A percentile compares a stretch with the other conserved stretches of the same genome.
Evolutionary conservation across 2,888 invertebrate genomes (phyloP).

Genomic region (Sphinx pinastri): DNA sequence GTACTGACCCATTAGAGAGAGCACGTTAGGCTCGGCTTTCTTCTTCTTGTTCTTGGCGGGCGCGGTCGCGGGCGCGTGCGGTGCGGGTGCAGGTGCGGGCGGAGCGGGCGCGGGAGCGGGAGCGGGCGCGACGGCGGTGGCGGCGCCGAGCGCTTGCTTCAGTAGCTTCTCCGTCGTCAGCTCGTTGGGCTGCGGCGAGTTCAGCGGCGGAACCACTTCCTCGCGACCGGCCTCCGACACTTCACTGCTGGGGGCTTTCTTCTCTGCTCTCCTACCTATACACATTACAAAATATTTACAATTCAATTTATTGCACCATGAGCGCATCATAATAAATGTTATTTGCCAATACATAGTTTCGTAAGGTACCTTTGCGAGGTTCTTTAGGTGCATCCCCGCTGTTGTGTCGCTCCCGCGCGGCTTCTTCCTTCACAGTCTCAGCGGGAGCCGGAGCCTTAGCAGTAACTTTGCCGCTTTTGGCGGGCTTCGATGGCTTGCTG

Average conservation of each 20-base stretch:
- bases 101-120: constrained; percentile 37
- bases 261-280: constrained; percentile 68
- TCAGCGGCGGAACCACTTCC: constrained; percentile 70
- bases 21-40: constrained; percentile 70
- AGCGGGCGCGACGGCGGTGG: constrained; percentile 40
- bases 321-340: neutral
- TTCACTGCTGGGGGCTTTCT: constrained; percentile 56
- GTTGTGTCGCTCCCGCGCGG: constrained; percentile 56
- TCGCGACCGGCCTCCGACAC: constrained; percentile 49
- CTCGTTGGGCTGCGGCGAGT: constrained; percentile 72
- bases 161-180: constrained; percentile 76
- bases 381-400: constrained; percentile 69
- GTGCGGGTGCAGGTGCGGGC: constrained; percentile 40
- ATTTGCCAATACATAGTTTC: neutral
- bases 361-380: constrained; percentile 69
- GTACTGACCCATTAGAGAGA: constrained; percentile 71
- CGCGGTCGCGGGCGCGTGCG: constrained; percentile 42
- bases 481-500: constrained; percentile 53
- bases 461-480: constrained; percentile 51
- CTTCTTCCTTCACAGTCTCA: constrained; percentile 62
- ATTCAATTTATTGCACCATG: neutral
- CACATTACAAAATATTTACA: constrained; percentile 10
- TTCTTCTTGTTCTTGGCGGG: constrained; percentile 73
- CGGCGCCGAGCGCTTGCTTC: constrained; percentile 61
- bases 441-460: constrained; percentile 46